phyloP scores from a whole-genome alignment of 1,140 invertebrate genomes.

The Triops cancriformis region DNA sequence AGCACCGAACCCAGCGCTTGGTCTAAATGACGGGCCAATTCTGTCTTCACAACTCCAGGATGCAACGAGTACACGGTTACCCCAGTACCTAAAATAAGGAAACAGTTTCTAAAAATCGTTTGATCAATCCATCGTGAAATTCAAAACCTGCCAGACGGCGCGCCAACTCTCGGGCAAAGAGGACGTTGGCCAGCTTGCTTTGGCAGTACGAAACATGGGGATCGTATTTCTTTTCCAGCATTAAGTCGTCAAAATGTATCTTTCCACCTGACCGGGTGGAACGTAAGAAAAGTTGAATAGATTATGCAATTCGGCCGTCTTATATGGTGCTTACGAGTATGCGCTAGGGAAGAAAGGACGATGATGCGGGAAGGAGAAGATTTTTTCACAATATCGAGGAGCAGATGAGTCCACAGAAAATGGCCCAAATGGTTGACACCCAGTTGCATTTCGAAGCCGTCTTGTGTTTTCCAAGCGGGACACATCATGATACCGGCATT shows the following conservation, averaged over 20 bases:
- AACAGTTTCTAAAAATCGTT: neutral
- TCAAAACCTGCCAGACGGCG: constrained; percentile 53
- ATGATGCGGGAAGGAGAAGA: constrained; percentile 68
- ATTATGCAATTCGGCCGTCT: neutral
- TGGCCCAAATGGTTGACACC: constrained; percentile 33
- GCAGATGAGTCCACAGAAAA: constrained; percentile 39
- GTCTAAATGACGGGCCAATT: constrained; percentile 62
- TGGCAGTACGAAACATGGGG: constrained; percentile 57
- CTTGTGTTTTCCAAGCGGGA: constrained; percentile 36
- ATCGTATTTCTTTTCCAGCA: constrained; percentile 59
- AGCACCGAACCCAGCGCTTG: constrained; percentile 30
- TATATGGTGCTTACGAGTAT: constrained; percentile 40
- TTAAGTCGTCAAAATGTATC: constrained; percentile 68
- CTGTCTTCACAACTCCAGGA: constrained; percentile 77
- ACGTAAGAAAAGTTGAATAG: neutral
- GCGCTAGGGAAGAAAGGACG: constrained; percentile 62
- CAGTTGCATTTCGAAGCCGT: constrained; percentile 41
- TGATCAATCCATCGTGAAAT: neutral
- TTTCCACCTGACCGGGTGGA: constrained; percentile 41
- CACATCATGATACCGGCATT: constrained; percentile 35
- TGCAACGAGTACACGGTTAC: constrained; percentile 75
- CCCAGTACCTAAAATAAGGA: constrained; percentile 49
- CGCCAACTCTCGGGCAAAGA: constrained; percentile 72
- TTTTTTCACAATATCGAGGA: constrained; percentile 45
- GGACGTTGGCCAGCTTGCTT: constrained; percentile 82